Percentiles rank a stretch among this genome's conserved stretches.
phyloP scores from a whole-genome alignment of 2,888 invertebrate species.

The Sminthurinus aureus region DNA sequence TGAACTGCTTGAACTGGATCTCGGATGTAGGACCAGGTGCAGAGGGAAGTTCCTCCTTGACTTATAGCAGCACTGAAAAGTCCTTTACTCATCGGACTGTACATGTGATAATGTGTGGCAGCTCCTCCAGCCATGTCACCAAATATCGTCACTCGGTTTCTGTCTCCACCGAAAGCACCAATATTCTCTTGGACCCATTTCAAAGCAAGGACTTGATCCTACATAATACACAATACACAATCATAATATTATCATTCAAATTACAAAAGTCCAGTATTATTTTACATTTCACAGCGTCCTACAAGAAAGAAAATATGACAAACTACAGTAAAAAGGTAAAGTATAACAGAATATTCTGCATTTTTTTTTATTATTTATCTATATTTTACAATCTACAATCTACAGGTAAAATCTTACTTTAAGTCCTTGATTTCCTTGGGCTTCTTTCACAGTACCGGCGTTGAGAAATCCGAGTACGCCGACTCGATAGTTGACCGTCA shows the following conservation, averaged over 20 bases:
- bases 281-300: too few relatives aligned
- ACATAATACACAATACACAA: background rate
- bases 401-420: conserved; percentile 64
- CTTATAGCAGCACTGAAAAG: conserved; percentile 52
- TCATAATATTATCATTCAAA: too few relatives aligned
- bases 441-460: conserved; percentile 83
- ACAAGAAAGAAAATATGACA: too few relatives aligned
- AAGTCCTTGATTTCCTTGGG: conserved; percentile 93
- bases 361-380: too few relatives aligned
- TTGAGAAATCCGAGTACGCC: conserved; percentile 73
- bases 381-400: too few relatives aligned
- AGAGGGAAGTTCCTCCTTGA: conserved; percentile 48
- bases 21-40: conserved; percentile 33
- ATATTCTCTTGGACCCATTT: conserved; percentile 90
- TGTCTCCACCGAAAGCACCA: conserved; percentile 84
- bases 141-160: conserved; percentile 68
- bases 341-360: too few relatives aligned
- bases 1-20: conserved; percentile 4
- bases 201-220: conserved; percentile 86
- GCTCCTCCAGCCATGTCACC: conserved; percentile 41
- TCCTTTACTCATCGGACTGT: conserved; percentile 43
- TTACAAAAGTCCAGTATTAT: too few relatives aligned
- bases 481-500: background rate
- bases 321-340: too few relatives aligned
- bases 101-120: conserved; percentile 33